Evolutionary conservation across 2,888 invertebrate species (phyloP), one percentile per base, ranked within the genome.

Genomic region (Ditylenchus weischeri): DNA sequence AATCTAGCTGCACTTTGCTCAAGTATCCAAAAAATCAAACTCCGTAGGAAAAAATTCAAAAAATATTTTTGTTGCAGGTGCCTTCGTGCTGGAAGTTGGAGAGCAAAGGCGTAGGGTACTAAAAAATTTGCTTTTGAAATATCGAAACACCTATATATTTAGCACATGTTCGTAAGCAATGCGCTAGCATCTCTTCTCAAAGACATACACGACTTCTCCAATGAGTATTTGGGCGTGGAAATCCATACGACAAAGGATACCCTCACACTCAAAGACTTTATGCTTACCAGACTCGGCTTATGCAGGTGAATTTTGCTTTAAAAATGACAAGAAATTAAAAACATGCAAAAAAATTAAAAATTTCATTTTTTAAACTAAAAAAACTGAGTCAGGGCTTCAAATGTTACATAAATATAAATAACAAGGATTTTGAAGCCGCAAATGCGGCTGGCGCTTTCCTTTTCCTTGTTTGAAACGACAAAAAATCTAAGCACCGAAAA

Each of bases 51-150:
- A 29, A 29, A 29, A 29, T 29, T 29, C 3, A 29, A 29, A 29
- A 29, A 29, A 29, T 5, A 29, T 29, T 29, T 29, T 29, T n/a
- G n/a, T 29, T 29, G 29, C 43, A 43, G 91, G 92, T 72, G 94
- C 92, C 48, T 91, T 96, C 84, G 91, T 91, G 10, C 87, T 96
- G 75, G 91, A 92, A 36, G 90, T 90, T 73, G 92, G 92, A 62
- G 92, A 92, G 10, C 93, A 93, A 84, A 91, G 91, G 73, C 87
- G 95, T 65, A 86, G 94, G 76, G 87, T 87, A 79, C 29, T 29
- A 29, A 29, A 29, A 2, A 29, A 29, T 29, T 29, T 29, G 2
- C 29, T 29, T 29, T 29, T 29, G 5, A 29, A 29, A 29, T 29
- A 29, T 29, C 29, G 29, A 21, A 50, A 50, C 36, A 50, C 43